phyloP scores from a whole-genome alignment of 2,888 invertebrate species.

The Rotaria macrura region DNA sequence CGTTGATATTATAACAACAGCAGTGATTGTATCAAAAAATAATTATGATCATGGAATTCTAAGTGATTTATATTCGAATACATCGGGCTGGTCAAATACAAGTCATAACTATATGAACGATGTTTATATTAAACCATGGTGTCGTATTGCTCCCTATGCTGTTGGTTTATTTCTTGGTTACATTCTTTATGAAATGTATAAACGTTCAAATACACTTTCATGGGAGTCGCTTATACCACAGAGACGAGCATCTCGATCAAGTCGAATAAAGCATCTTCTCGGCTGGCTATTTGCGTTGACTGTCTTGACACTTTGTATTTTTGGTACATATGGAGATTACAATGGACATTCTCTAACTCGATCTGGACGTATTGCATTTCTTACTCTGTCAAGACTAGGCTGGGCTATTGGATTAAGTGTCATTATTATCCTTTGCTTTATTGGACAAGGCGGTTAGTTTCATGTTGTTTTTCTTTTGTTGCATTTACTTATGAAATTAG shows the following conservation, averaged over 20 bases:
- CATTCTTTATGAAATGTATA: constrained; percentile 36
- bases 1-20: neutral
- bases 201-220: neutral
- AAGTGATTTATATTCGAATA: neutral
- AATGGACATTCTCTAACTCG: neutral
- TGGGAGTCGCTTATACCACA: neutral
- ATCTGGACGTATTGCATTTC: neutral
- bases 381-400: neutral
- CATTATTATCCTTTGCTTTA: neutral
- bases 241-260: neutral
- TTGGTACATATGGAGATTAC: constrained; percentile 2
- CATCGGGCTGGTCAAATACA: neutral
- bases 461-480: neutral
- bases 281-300: neutral
- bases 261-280: neutral
- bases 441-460: neutral
- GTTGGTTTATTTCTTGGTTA: constrained; percentile 43
- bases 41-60: neutral
- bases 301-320: neutral
- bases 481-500: neutral
- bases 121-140: constrained; percentile 50
- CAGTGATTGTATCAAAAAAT: neutral
- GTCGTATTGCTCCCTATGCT: constrained; percentile 50
- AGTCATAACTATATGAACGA: constrained; percentile 34
- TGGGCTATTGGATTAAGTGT: neutral